A percentile compares a stretch with the other conserved stretches of the same genome.
Conservation (phyloP, 2,888 invertebrate genomes). For the Melinaea marsaeus region DNA sequence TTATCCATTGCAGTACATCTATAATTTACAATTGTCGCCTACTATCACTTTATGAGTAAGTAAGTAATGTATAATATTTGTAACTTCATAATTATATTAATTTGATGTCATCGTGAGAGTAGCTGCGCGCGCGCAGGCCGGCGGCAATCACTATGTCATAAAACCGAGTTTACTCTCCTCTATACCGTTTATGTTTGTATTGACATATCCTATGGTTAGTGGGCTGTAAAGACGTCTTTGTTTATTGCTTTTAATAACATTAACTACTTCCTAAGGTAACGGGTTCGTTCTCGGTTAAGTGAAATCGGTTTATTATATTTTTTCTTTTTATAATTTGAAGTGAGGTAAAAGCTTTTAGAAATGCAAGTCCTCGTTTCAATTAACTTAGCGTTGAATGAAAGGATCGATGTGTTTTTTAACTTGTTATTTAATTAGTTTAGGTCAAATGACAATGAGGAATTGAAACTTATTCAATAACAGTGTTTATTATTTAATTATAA, state of each 20-base stretch:
- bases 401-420: too few species aligned
- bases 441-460: too few species aligned
- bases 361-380: not conserved
- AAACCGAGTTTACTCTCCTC: slow-evolving; percentile 28
- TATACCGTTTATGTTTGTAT: slow-evolving; percentile 26
- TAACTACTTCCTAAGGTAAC: slow-evolving; percentile 39
- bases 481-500: too few species aligned
- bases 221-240: slow-evolving; percentile 37
- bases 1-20: too few species aligned
- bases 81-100: too few species aligned
- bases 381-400: too few species aligned
- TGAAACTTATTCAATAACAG: too few species aligned
- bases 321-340: not conserved
- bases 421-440: too few species aligned
- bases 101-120: too few species aligned
- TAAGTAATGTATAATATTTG: too few species aligned
- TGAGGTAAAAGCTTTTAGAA: slow-evolving; percentile 1
- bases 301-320: not conserved
- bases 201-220: slow-evolving; percentile 36
- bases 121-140: not conserved
- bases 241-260: slow-evolving; percentile 42
- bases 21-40: too few species aligned
- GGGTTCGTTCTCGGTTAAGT: slow-evolving; percentile 17
- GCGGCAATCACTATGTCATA: slow-evolving; percentile 30
- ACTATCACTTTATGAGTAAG: too few species aligned